Base-by-base conservation (phyloP, 2,888 invertebrate species). In the Eulithis prunata region DNA sequence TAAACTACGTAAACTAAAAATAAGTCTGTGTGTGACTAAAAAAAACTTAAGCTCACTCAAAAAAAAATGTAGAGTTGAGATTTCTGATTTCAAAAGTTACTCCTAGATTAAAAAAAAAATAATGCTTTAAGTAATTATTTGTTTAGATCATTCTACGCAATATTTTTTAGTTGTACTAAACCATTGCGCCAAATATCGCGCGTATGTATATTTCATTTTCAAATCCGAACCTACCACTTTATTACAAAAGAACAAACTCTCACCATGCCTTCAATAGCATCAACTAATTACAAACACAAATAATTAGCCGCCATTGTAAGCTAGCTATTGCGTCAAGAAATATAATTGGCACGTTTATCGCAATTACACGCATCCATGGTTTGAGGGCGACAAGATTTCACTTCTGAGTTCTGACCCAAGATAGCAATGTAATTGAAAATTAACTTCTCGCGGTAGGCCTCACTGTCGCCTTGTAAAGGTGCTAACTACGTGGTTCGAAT, bases 311-410 rank as follows among this genome's bases (percentile, higher is more conserved):
- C 65, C 46, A 65, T 59, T 60, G 64, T 64, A 62, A 59, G 56
- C 62, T 62, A 85, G 80, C 77, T 68, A 82, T 87, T 85, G 81
- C 85, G 82, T 85, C 80, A 84, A 78, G 81, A 78, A 83, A 83
- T 78, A 81, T 91, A 90, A 91, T 91, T 90, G 85, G 77, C 77
- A 75, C 62, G 81, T 82, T 88, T 90, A 87, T 81, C 78, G 80
- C 90, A 91, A 92, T 92, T 91, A 91, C 89, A 91, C 88, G 92
- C 91, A 87, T 90, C 90, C 89, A 84, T 86, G 86, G 82, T 87
- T 89, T 84, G 85, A 87, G 88, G 88, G 87, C 90, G 82, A 83
- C 81, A 81, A 84, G 90, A 88, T 91, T 91, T 91, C 90, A 85
- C 90, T 90, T 88, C 82, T 88, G 89, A 88, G 41, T 41, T 41